Evolutionary conservation across 2,888 invertebrate species (phyloP), one percentile per base, ranked within the genome.

Genomic region (Molorchus minor): DNA sequence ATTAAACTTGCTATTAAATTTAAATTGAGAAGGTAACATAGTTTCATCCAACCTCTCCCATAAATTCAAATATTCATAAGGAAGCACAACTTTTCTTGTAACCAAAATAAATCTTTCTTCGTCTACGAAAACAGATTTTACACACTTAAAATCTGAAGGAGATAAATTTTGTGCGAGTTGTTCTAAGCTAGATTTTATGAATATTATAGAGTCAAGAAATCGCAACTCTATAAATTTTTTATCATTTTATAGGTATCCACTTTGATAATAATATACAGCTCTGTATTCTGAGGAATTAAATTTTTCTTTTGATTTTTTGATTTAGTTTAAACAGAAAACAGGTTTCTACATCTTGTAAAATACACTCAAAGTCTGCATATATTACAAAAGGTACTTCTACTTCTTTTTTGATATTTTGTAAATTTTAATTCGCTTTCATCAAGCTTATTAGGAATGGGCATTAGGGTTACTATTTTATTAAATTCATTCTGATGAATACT

Each of bases 401-500:
- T 25, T 8, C 25, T 25, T 25, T 25, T 25, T 25, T 33, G 10
- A 33, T 25, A 8, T 5, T 25, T 5, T 25, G 33, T 41, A 52
- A 52, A 52, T 41, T 52, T 52, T 16, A 52, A 20, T 16, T n/a
- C 4, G 8, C 15, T 10, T 43, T 52, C 19, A 41, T 19, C 41
- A n/a, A 10, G 16, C 7, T 33, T 33, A 21, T 19, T 5, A n/a
- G n/a, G n/a, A n/a, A n/a, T n/a, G n/a, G 58, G 58, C 33, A 58
- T 53, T 15, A 43, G 4, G 19, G 58, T 53, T 35, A 30, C 20
- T 5, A 53, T 19, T 53, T 53, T 53, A 44, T 41, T 58, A 36
- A 52, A 58, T 19, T 58, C 35, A 33, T 29, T 58, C n/a, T 44
- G n/a, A 44, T 53, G 52, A 4, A 25, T n/a, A n/a, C n/a, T n/a